Evolutionary conservation across 2,113 vertebrate species (phyloP).

Genomic region (Dinomys branickii): DNA sequence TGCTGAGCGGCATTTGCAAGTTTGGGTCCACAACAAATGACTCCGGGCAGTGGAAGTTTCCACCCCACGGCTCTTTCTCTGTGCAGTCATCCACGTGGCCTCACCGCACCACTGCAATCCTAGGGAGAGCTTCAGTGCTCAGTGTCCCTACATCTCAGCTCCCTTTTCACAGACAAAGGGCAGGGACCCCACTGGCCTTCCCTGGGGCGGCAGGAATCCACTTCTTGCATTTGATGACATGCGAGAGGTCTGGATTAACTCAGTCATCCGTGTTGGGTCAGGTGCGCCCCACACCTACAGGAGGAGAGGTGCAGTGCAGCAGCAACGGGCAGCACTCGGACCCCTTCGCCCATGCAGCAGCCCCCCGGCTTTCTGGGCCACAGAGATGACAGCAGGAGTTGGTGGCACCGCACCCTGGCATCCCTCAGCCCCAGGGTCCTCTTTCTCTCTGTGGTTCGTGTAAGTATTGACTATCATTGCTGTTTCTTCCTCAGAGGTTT

Average conservation of each 20-base stretch:
- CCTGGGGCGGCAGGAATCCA: background rate
- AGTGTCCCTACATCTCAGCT: fast-evolving
- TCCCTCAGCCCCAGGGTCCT: background rate
- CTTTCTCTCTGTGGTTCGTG: too few relatives aligned
- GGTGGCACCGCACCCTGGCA: too few relatives aligned
- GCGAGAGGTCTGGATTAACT: background rate
- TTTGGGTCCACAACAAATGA: too few relatives aligned
- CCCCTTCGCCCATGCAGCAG: too few relatives aligned
- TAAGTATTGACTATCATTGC: background rate
- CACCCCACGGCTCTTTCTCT: background rate
- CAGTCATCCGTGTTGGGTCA: too few relatives aligned
- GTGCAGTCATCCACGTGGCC: too few relatives aligned
- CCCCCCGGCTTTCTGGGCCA: too few relatives aligned
- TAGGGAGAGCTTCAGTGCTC: background rate
- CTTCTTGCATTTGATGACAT: background rate
- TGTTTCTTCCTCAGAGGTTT: background rate
- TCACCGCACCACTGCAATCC: background rate
- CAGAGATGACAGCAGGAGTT: background rate
- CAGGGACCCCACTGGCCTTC: too few relatives aligned
- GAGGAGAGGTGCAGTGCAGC: background rate
- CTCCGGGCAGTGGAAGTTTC: background rate
- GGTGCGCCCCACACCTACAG: background rate
- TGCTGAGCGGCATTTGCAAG: background rate
- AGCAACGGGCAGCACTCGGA: background rate
- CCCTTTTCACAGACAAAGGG: background rate